Evolutionary conservation across 2,888 invertebrate genomes (phyloP), one percentile per base, ranked within the genome.

Genomic region (Acrobasis consociella): DNA sequence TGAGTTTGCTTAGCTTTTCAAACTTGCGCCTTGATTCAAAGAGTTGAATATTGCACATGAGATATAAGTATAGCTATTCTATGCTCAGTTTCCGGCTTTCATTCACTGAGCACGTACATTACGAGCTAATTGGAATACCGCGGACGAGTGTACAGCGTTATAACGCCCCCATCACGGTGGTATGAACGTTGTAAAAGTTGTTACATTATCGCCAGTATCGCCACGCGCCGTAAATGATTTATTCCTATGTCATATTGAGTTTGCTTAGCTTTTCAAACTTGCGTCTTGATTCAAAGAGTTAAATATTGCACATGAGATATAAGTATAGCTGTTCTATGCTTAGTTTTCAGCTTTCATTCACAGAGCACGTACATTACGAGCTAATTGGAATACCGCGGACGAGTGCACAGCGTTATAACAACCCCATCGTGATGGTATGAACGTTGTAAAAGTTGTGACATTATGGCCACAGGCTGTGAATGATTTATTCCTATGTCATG

Each of bases 151-250:
- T 39, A 39, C 16, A 39, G 55, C 55, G 16, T 55, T 11, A 39
- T 39, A 39, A 55, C 39, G 39, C 38, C 38, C 38, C 39, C 15
- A 38, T 55, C 16, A 55, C 55, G 31, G 31, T 7, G 1, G 31
- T 31, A 31, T 31, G 8, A 55, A 55, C 16, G 55, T 42, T 56
- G 42, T 42, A 56, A 56, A 42, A 56, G 46, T 56, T 56, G 46
- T 56, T 17, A 56, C 56, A 42, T 13, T n/a, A n/a, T n/a, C n/a
- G n/a, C n/a, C n/a, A n/a, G n/a, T 39, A 22, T 56, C 46, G 16
- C 42, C 56, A 42, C 56, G 42, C 56, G 56, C 56, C 56, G 56
- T 56, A 46, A 56, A 56, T 56, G 56, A 56, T 56, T 56, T 56
- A 56, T 42, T 46, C 22, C 46, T 46, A n/a, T n/a, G 46, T 5